A percentile compares a stretch with the other conserved stretches of the same genome.
Evolutionary conservation across 2,888 invertebrate genomes (phyloP).

Genomic region (Platerodrilus igneus): DNA sequence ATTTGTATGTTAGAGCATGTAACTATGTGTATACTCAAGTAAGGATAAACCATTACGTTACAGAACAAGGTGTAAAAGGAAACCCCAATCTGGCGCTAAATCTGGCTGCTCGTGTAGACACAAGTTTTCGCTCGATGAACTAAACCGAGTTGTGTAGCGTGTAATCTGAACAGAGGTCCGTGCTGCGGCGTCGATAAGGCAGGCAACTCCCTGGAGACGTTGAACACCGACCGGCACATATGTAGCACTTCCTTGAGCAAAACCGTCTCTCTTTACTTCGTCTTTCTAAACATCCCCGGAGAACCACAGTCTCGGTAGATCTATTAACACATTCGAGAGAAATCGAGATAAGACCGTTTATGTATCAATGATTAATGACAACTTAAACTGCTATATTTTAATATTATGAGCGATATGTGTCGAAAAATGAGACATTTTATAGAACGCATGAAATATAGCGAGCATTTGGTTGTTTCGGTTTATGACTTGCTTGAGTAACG

Average conservation of each 20-base stretch:
- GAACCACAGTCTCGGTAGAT: slow-evolving; percentile 37
- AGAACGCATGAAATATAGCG: too few relatives aligned
- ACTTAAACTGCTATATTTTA: slow-evolving; percentile 35
- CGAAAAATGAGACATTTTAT: too few relatives aligned
- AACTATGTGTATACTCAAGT: slow-evolving; percentile 12
- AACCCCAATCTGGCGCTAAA: slow-evolving; percentile 33
- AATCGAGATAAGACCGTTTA: slow-evolving; percentile 36
- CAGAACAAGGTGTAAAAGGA: slow-evolving; percentile 26
- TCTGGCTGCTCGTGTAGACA: slow-evolving; percentile 43
- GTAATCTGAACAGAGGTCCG: slow-evolving; percentile 46
- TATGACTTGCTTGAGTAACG: too few relatives aligned
- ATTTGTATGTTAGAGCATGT: slow-evolving; percentile 8
- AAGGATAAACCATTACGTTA: slow-evolving; percentile 22
- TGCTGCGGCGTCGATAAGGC: slow-evolving; percentile 45
- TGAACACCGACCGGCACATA: slow-evolving; percentile 45
- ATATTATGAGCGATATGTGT: slow-evolving; percentile 35
- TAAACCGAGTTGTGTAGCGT: slow-evolving; percentile 44
- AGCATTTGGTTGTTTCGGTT: too few relatives aligned
- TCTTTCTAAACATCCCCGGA: slow-evolving; percentile 32
- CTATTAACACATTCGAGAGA: slow-evolving; percentile 43
- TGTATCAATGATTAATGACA: slow-evolving; percentile 36
- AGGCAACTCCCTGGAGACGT: slow-evolving; percentile 42
- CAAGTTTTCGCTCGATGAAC: slow-evolving; percentile 42
- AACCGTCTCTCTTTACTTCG: slow-evolving; percentile 34
- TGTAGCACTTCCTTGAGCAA: slow-evolving; percentile 46